Percentiles rank a stretch among this genome's conserved stretches.
These are phyloP conservation scores for Resseliella maxima DNA, from an alignment of 2,888 invertebrate species.

Conservation along the genomic window DNA sequence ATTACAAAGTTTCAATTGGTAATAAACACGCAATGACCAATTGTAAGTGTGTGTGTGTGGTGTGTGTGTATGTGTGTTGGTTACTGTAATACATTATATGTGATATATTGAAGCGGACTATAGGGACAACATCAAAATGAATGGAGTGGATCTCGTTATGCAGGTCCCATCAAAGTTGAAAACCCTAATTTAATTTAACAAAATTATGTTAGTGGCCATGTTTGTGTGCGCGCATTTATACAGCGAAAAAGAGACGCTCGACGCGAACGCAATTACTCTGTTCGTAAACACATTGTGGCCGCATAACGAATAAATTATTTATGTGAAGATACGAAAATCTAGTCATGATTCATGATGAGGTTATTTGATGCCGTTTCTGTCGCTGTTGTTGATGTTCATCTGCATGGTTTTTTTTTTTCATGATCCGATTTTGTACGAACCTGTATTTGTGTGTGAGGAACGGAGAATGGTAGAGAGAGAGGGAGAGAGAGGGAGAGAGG, in stretches of 20 bases:
- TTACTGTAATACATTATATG: no score
- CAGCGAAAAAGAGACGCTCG: neutral
- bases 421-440: neutral
- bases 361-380: neutral
- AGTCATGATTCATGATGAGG: conserved; percentile 35
- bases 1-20: conserved; percentile 53
- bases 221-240: no score
- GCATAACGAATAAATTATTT: conserved; percentile 7
- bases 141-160: neutral
- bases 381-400: neutral
- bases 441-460: neutral
- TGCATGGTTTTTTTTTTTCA: conserved; percentile 15
- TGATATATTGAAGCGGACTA: neutral
- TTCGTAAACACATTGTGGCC: conserved; percentile 3
- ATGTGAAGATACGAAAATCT: conserved; percentile 30
- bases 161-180: conserved; percentile 31
- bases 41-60: neutral
- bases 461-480: no score
- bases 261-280: conserved; percentile 22
- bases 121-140: neutral
- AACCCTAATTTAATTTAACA: conserved; percentile 50
- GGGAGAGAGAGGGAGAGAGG: no score
- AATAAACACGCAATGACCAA: conserved; percentile 37
- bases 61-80: no score
- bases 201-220: conserved; percentile 32